phyloP scores from a whole-genome alignment of 2,113 vertebrate genomes.

The Recurvirostra avosetta region DNA sequence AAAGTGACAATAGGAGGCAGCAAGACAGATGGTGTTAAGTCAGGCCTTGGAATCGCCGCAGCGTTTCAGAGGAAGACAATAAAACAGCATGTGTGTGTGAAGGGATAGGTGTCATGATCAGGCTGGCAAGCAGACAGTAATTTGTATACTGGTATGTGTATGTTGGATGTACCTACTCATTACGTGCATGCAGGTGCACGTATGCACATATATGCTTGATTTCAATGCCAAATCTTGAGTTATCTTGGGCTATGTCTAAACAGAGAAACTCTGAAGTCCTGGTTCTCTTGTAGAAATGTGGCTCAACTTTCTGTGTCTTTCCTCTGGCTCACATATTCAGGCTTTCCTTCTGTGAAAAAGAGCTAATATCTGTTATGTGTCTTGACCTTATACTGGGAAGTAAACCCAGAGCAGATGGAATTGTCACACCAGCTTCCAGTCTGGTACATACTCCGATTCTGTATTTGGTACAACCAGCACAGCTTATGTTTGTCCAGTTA shows the following conservation, averaged over 20 bases:
- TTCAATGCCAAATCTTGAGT: not conserved
- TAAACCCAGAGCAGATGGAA: not conserved
- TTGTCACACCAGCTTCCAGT: not conserved
- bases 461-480: not conserved
- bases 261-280: not conserved
- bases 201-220: not conserved
- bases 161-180: not conserved
- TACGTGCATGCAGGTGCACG: accelerated
- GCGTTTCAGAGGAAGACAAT: not conserved
- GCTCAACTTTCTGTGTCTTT: not conserved
- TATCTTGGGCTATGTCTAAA: not conserved
- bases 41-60: not conserved
- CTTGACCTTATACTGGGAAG: not conserved
- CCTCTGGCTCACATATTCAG: not conserved
- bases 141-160: not conserved
- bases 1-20: not conserved
- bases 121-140: not conserved
- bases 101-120: not conserved
- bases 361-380: not conserved
- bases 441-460: not conserved
- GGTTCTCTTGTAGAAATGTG: not conserved
- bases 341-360: not conserved
- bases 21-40: not conserved
- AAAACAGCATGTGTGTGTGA: not conserved
- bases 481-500: not conserved